Evolutionary conservation across 1,140 invertebrate species (phyloP).

Genomic region (Schlechtendalia chinensis): DNA sequence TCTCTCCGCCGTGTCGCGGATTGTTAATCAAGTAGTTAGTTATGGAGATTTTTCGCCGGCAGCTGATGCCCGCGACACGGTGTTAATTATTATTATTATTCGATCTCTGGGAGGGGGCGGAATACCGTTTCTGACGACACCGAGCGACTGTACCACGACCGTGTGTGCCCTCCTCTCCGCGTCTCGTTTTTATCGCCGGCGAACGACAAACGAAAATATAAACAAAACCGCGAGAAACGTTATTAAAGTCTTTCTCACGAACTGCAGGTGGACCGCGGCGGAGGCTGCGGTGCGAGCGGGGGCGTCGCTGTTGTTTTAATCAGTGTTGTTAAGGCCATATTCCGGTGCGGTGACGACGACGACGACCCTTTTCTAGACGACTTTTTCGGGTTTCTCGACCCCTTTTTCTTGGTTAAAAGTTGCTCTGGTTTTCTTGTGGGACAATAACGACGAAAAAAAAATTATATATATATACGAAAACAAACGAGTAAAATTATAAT

Average conservation of each 20-base stretch:
- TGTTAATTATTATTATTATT: constrained; percentile 49
- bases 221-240: constrained; percentile 49
- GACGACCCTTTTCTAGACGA: constrained; percentile 35
- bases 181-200: constrained; percentile 16
- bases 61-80: constrained; percentile 15
- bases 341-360: neutral
- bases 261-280: neutral
- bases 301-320: constrained; percentile 46
- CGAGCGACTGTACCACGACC: too few relatives aligned
- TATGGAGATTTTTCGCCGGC: constrained; percentile 46
- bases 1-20: too few relatives aligned
- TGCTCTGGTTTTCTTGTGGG: neutral
- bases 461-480: constrained; percentile 18
- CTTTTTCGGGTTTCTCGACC: constrained; percentile 46
- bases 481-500: neutral
- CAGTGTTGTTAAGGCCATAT: constrained; percentile 41
- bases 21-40: constrained; percentile 48
- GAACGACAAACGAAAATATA: constrained; percentile 36
- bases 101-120: neutral
- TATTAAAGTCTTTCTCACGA: constrained; percentile 46
- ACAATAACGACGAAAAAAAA: neutral
- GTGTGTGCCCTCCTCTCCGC: neutral
- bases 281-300: neutral
- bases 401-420: constrained; percentile 23
- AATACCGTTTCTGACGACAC: neutral